These are phyloP conservation scores for Bruchidius siliquastri DNA, from an alignment of 2,888 invertebrate genomes.

Conservation along the genomic window DNA sequence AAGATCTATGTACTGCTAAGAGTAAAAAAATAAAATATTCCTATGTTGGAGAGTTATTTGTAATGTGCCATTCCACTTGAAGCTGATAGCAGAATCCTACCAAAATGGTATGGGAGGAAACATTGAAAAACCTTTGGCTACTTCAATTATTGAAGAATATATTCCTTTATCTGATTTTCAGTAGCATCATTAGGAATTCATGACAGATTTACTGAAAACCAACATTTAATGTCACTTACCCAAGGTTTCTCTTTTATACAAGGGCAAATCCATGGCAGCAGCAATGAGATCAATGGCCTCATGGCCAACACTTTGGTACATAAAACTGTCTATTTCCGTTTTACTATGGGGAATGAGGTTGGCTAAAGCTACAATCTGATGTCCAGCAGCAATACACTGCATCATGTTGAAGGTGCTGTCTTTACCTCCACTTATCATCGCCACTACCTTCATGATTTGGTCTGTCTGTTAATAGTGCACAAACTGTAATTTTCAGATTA, in stretches of 20 bases:
- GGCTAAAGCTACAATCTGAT: constrained; percentile 91
- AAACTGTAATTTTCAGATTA: background rate
- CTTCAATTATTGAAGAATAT: background rate
- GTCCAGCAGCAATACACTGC: constrained; percentile 94
- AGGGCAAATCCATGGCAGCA: constrained; percentile 88
- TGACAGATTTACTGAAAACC: background rate
- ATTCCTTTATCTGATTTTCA: background rate
- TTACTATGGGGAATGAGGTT: constrained; percentile 84
- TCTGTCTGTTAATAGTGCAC: background rate
- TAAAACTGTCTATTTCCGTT: constrained; percentile 70
- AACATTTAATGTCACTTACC: constrained; percentile 42
- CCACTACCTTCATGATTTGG: constrained; percentile 72
- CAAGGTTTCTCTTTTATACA: constrained; percentile 78
- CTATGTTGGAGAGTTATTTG: no score
- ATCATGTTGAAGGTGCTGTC: constrained; percentile 99
- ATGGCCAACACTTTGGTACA: constrained; percentile 99
- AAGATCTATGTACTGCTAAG: no score
- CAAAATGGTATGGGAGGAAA: no score
- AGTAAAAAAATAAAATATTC: no score
- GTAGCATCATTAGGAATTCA: background rate
- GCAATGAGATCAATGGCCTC: constrained; percentile 89
- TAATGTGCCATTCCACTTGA: no score
- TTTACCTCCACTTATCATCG: constrained; percentile 95
- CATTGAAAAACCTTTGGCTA: no score
- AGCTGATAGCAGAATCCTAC: no score